phyloP scores from a whole-genome alignment of 2,888 invertebrate genomes.

The Chrysomela aeneicollis region DNA sequence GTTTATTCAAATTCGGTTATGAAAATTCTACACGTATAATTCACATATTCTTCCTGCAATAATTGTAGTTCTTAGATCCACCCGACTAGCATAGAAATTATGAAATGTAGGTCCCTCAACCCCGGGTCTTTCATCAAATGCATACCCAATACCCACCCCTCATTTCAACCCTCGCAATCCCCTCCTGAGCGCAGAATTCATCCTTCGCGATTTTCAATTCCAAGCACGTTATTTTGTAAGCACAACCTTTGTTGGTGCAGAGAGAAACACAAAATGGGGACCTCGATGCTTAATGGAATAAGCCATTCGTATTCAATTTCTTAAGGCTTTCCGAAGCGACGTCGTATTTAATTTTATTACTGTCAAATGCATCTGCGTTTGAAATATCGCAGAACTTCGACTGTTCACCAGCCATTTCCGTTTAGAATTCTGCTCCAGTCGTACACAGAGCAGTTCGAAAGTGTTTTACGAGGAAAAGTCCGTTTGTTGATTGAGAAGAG shows the following conservation, averaged over 20 bases:
- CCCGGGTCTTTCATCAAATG: not conserved
- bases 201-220: conserved; percentile 46
- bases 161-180: conserved; percentile 13
- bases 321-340: conserved; percentile 47
- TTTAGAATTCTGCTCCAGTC: not conserved
- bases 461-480: too few relatives aligned
- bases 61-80: too few relatives aligned
- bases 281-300: conserved; percentile 46
- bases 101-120: not conserved
- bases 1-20: too few relatives aligned
- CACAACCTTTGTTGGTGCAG: conserved; percentile 47
- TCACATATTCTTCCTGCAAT: too few relatives aligned
- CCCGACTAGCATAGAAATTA: not conserved
- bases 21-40: too few relatives aligned
- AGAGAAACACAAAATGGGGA: conserved; percentile 50
- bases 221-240: conserved; percentile 51
- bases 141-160: not conserved
- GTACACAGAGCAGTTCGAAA: not conserved
- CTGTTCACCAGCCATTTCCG: conserved; percentile 41
- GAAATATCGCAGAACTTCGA: conserved; percentile 54
- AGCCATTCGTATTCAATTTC: conserved; percentile 46
- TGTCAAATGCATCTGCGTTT: conserved; percentile 55
- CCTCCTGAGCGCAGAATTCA: conserved; percentile 28
- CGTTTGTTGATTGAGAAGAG: too few relatives aligned
- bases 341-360: conserved; percentile 54